phyloP scores from a whole-genome alignment of 1,140 invertebrate species.

The Ostrea edulis region DNA sequence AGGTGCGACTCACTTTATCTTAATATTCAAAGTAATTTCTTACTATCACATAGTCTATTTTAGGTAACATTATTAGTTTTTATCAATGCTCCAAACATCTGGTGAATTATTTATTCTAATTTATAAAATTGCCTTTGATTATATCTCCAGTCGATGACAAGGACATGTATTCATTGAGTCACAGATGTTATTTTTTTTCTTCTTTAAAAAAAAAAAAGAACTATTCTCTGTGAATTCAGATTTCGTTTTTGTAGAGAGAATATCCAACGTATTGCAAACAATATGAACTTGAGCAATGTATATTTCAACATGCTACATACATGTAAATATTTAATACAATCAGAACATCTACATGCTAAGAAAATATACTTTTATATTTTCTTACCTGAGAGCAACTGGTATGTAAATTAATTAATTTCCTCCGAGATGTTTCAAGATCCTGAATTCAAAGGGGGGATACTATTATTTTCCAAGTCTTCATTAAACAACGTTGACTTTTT shows the following conservation, averaged over 20 bases:
- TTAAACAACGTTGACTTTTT: background rate
- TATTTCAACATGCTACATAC: background rate
- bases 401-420: background rate
- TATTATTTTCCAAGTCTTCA: background rate
- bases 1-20: background rate
- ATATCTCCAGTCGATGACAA: no score
- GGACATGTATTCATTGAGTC: no score
- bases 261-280: no score
- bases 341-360: background rate
- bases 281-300: background rate
- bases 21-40: conserved; percentile 21
- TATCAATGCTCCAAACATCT: background rate
- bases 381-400: background rate
- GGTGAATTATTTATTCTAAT: conserved; percentile 14
- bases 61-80: background rate
- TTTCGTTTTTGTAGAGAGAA: no score
- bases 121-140: background rate
- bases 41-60: conserved; percentile 15
- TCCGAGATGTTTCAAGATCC: background rate
- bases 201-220: no score
- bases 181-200: no score
- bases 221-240: no score
- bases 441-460: background rate
- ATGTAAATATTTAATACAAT: background rate
- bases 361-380: background rate